Percentiles rank a stretch among this genome's conserved stretches.
phyloP scores from a whole-genome alignment of 2,113 vertebrate species.

The Ivindomyrus marchei region DNA sequence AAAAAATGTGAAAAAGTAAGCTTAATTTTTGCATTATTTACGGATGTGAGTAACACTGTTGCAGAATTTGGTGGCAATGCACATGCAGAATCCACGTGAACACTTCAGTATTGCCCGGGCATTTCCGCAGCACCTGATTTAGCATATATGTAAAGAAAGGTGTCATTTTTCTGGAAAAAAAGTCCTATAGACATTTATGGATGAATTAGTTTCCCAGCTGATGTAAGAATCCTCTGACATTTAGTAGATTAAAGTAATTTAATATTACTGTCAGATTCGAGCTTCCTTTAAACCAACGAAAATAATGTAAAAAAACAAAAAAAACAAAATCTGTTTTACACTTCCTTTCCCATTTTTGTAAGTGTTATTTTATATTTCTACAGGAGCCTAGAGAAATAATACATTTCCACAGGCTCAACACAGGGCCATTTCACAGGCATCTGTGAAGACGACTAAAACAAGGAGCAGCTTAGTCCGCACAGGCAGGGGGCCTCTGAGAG shows the following conservation, averaged over 20 bases:
- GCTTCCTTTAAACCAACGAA: not conserved
- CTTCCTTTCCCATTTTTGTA: not conserved
- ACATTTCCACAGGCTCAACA: no score
- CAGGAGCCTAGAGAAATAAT: not conserved
- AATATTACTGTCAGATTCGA: not conserved
- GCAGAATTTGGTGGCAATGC: not conserved
- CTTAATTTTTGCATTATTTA: not conserved
- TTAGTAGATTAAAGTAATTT: constrained; percentile 1
- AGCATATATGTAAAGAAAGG: not conserved
- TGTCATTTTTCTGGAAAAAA: not conserved
- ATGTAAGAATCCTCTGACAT: not conserved
- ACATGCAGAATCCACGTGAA: not conserved
- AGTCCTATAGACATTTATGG: not conserved
- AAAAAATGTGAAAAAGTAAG: not conserved
- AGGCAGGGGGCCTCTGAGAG: not conserved
- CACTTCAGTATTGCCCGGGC: not conserved
- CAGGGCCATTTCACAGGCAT: not conserved
- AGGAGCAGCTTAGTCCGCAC: not conserved
- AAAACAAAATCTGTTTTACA: not conserved
- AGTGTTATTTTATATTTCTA: not conserved
- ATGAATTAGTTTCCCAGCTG: not conserved
- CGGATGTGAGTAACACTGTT: not conserved
- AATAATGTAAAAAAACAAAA: not conserved
- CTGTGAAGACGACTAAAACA: not conserved
- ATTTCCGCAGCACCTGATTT: not conserved